Evolutionary conservation across 1,140 invertebrate genomes (phyloP), one percentile per base, ranked within the genome.

Genomic region (Drosophila ficusphila): DNA sequence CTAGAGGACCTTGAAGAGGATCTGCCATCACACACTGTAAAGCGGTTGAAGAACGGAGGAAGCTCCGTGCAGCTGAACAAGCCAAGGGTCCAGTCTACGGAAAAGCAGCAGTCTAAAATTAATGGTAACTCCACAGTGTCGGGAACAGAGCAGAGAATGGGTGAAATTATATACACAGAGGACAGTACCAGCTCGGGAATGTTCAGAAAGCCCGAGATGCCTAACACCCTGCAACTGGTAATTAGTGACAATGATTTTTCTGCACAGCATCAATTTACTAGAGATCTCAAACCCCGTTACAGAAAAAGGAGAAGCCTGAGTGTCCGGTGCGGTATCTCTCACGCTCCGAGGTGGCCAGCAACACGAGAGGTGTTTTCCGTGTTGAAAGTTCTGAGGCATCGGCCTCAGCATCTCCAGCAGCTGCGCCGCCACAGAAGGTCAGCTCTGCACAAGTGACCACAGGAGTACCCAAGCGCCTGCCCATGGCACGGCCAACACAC

Each of bases 111-210:
- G 38, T 34, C 81, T 27, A 85, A 74, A 27, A 58, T 85, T 9
- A 85, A 85, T 67, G 79, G 79, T 39, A 85, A 86, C 25, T 76
- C 81, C 12, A 54, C 46, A 4, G 6, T 39, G 5, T 53, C 54
- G 12, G 52, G 34, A 4, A 39, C 53, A 31, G 64, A 82, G 3
- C 7, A 44, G 2, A 89, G 77, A 62, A 90, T 91, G 62, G 90
- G 90, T 9, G 90, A 91, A 16, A 77, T 91, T 18, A 89, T 91
- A 51, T 91, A 91, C 29, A 91, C 89, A 4, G 81, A 91, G 47
- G 90, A 91, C 31, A 76, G 60, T 47, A 88, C 81, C 4, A 83
- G 81, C 36, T 71, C 90, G 2, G 90, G 90, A 6, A 82, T 91
- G 72, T 79, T 91, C 14, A 83, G 88, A 18, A 91, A 91, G 19